Base-by-base conservation (phyloP, 2,797 vertebrate species). In the Hoplostethus mediterraneus region DNA sequence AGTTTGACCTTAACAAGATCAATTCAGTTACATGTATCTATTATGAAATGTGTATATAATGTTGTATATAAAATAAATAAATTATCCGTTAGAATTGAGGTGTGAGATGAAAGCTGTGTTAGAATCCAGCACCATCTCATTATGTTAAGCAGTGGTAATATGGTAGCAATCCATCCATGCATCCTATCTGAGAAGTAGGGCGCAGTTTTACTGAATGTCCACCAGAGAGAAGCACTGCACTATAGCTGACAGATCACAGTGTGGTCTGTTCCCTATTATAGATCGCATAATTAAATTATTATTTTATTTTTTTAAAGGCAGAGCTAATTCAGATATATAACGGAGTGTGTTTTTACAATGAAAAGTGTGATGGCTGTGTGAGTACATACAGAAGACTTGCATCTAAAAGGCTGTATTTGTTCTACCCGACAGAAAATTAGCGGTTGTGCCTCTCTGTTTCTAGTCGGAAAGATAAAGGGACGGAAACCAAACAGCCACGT, bases 401-500 rank as follows among this genome's bases (percentile, higher is more conserved):
- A 13, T 40, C 31, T 13, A 10, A 6, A n/a, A 7, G 5, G 59
- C 25, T 63, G 17, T 5, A 47, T 64, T 36, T 60, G 3, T 40
- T 51, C 5, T 40, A 49, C 44, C 55, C 30, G 31, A 55, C 14
- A 21, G 12, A 38, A 44, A 5, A 3, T 25, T 68, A 25, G 2
- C 30, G 14, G 64, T 16, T 14, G 30, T 28, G 9, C 0, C 3
- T 48, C 0, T 83, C 0, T 83, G 91, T 94, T 93, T 88, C 90
- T 5, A 61, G 80, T 63, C 94, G 94, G 94, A 93, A 75, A 33
- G 6, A 11, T 42, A 49, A 69, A 74, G 57, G 47, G 68, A 91
- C 86, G 92, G 94, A 93, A 86, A 69, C 86, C 66, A 92, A 94
- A 94, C 89, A 95, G 94, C 95, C 95, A 95, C 94, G 95, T 95